phyloP scores from a whole-genome alignment of 2,113 vertebrate genomes.

The Oryzias woworae region DNA sequence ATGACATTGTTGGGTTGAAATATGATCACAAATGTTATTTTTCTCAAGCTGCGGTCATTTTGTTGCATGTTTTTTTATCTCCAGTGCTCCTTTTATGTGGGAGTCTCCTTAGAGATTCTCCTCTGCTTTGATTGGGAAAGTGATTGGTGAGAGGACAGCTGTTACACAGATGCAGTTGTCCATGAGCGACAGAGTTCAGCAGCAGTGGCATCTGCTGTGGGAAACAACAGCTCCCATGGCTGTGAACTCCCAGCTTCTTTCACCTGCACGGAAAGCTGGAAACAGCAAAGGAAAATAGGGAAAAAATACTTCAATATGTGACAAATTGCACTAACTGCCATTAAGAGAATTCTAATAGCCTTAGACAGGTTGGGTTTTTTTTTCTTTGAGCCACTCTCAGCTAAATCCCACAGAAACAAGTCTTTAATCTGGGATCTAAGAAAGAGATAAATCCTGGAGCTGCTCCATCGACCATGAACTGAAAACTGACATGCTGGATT shows the following conservation, averaged over 20 bases:
- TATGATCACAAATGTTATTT: background rate
- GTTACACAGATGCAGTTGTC: background rate
- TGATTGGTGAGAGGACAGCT: background rate
- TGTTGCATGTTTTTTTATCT: background rate
- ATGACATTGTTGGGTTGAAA: too few species aligned
- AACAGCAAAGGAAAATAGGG: too few species aligned
- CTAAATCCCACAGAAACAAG: conserved; percentile 45
- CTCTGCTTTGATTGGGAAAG: background rate
- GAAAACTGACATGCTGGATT: conserved; percentile 51
- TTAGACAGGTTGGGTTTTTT: conserved; percentile 31
- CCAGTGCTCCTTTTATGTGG: background rate
- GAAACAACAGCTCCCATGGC: too few species aligned
- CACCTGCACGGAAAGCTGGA: too few species aligned
- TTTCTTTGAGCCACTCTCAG: conserved; percentile 21
- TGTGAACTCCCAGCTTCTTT: too few species aligned
- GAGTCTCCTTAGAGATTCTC: background rate
- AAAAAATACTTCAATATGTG: background rate
- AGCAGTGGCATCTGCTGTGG: too few species aligned
- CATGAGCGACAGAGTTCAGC: too few species aligned
- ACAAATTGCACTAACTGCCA: background rate
- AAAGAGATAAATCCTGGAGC: conserved; percentile 49
- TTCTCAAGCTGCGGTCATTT: background rate
- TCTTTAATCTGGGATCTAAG: conserved; percentile 53
- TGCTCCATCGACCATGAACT: conserved; percentile 56
- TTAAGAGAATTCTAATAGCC: conserved; percentile 23